Conservation (phyloP, 2,797 vertebrate genomes). For the Acropternis orthonyx region DNA sequence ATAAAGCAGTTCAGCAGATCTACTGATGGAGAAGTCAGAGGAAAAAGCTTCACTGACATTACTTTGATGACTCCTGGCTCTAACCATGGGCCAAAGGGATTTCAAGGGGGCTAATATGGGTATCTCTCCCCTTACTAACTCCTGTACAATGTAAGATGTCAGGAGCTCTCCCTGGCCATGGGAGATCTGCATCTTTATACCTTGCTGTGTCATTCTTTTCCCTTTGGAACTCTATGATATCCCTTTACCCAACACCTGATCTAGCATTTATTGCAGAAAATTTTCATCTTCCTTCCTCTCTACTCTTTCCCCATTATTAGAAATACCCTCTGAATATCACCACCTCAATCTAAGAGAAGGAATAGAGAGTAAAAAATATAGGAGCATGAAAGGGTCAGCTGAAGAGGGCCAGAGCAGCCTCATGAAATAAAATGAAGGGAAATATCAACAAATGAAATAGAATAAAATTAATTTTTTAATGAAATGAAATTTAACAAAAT, state of each 20-base stretch:
- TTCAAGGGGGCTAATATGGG: background rate
- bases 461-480: background rate
- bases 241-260: background rate
- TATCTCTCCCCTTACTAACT: background rate
- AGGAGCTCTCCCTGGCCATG: background rate
- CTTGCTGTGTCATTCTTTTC: background rate
- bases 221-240: background rate
- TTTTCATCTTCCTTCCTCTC: background rate
- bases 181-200: background rate
- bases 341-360: background rate
- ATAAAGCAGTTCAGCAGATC: background rate
- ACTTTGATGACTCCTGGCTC: background rate
- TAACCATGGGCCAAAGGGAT: background rate
- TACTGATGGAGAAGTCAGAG: background rate
- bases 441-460: background rate
- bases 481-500: background rate
- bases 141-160: background rate
- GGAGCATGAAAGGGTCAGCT: background rate
- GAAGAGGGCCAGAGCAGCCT: background rate
- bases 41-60: background rate
- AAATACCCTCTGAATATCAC: background rate
- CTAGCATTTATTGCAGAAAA: background rate
- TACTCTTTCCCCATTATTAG: background rate
- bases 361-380: background rate
- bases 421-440: background rate